These are phyloP conservation scores for Ditylenchus dipsaci DNA, from an alignment of 1,140 invertebrate species.

Conservation along the genomic window DNA sequence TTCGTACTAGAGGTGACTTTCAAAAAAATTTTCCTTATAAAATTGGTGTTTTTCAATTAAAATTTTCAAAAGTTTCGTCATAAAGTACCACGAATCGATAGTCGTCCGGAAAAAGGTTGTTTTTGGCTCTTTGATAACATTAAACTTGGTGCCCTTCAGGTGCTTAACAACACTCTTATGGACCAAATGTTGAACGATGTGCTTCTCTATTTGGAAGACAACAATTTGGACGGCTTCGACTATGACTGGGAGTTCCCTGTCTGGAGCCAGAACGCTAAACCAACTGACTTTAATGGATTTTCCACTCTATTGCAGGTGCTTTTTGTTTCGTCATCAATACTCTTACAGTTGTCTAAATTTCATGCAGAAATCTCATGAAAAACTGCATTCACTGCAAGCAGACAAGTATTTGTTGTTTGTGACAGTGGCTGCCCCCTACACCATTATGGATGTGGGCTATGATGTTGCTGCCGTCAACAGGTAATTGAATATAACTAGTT, in stretches of 20 bases:
- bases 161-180: constrained; percentile 15
- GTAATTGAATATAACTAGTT: constrained; percentile 7
- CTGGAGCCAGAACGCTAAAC: constrained; percentile 35
- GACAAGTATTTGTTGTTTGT: constrained; percentile 30
- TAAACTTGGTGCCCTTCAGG: too few relatives aligned
- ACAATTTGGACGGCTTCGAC: constrained; percentile 42
- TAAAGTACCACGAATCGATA: too few relatives aligned
- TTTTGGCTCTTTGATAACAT: too few relatives aligned
- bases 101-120: too few relatives aligned
- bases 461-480: constrained; percentile 33
- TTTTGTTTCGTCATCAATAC: too few relatives aligned
- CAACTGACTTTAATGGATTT: constrained; percentile 30
- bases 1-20: too few relatives aligned
- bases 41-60: too few relatives aligned
- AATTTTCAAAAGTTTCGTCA: too few relatives aligned
- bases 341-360: too few relatives aligned
- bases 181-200: constrained; percentile 7
- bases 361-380: constrained; percentile 25
- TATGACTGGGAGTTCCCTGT: constrained; percentile 51
- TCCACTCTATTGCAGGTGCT: constrained; percentile 32
- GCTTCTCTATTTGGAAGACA: constrained; percentile 24
- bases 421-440: constrained; percentile 37
- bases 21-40: too few relatives aligned
- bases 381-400: constrained; percentile 6
- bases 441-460: constrained; percentile 34